These are phyloP conservation scores for Oncorhynchus tshawytscha DNA, from an alignment of 2,113 vertebrate genomes.

Conservation along the genomic window DNA sequence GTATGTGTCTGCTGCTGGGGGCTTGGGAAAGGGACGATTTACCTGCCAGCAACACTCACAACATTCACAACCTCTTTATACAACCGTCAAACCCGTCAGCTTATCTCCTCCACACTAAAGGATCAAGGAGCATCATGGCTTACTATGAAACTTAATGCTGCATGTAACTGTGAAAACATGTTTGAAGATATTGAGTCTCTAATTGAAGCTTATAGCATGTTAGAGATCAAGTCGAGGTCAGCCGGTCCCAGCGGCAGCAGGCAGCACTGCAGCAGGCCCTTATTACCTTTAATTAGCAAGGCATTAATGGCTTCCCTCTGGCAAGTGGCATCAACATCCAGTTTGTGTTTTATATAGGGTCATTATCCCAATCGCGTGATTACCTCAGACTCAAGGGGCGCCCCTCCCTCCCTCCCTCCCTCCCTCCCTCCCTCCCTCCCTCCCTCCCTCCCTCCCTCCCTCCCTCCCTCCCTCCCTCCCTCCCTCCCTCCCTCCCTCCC, in stretches of 20 bases:
- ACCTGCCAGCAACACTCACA: slow-evolving; percentile 16
- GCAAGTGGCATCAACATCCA: slow-evolving; percentile 68
- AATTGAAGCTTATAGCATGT: slow-evolving; percentile 28
- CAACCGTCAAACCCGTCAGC: slow-evolving; percentile 20
- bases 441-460: slow-evolving; percentile 23
- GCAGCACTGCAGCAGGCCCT: slow-evolving; percentile 30
- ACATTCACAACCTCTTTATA: slow-evolving; percentile 8
- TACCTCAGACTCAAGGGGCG: slow-evolving; percentile 63
- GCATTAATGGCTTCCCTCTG: slow-evolving; percentile 74
- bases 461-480: too few species aligned
- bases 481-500: too few species aligned
- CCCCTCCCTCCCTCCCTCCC: slow-evolving; percentile 19
- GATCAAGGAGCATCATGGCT: slow-evolving; percentile 30
- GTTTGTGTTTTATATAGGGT: slow-evolving; percentile 67
- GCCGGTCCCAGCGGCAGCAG: slow-evolving; percentile 44
- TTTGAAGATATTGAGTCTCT: slow-evolving; percentile 36
- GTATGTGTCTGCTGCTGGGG: slow-evolving; percentile 8
- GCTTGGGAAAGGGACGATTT: slow-evolving; percentile 26
- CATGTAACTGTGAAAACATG: slow-evolving; percentile 52
- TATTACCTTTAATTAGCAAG: slow-evolving; percentile 71
- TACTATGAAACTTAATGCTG: slow-evolving; percentile 36
- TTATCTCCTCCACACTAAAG: slow-evolving; percentile 23
- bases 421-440: slow-evolving; percentile 51
- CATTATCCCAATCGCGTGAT: slow-evolving; percentile 70
- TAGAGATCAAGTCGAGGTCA: slow-evolving; percentile 60